These are phyloP conservation scores for Hermetia illucens DNA, from an alignment of 1,140 invertebrate genomes.

Conservation along the genomic window DNA sequence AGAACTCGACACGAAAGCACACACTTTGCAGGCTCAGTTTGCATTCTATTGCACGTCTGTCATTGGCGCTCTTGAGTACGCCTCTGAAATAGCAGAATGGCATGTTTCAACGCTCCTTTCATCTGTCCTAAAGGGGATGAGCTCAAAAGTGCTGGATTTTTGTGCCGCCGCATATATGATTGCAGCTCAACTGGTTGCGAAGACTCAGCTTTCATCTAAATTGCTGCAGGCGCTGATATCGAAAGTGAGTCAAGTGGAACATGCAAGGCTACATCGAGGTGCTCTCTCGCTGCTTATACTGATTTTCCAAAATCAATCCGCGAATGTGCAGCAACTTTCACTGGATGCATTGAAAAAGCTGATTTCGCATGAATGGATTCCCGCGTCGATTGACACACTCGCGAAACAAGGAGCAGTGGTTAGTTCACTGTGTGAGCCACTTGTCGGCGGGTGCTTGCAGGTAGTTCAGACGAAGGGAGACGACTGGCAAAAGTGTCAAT, in stretches of 20 bases:
- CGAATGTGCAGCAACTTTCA: slow-evolving; percentile 16
- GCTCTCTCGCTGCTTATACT: slow-evolving; percentile 40
- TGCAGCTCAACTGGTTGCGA: slow-evolving; percentile 47
- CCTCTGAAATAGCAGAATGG: slow-evolving; percentile 42
- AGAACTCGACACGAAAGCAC: slow-evolving; percentile 41
- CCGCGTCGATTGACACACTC: slow-evolving; percentile 10
- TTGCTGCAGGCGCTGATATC: slow-evolving; percentile 45
- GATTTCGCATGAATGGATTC: slow-evolving; percentile 19
- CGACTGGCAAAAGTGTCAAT: slow-evolving; percentile 7
- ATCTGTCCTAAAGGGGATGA: slow-evolving; percentile 49
- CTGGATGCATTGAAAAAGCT: slow-evolving; percentile 21
- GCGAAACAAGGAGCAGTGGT: slow-evolving; percentile 18
- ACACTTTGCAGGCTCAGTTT: slow-evolving; percentile 50
- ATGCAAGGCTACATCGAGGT: slow-evolving; percentile 37
- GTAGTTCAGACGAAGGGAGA: slow-evolving; percentile 13
- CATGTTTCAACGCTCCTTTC: slow-evolving; percentile 56
- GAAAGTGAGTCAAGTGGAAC: slow-evolving; percentile 39
- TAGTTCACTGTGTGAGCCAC: slow-evolving; percentile 16
- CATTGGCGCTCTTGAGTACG: slow-evolving; percentile 48
- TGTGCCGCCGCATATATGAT: slow-evolving; percentile 61
- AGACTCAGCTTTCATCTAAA: slow-evolving; percentile 42
- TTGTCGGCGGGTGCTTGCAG: slow-evolving; percentile 12
- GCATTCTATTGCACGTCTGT: slow-evolving; percentile 63
- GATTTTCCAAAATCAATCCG: slow-evolving; percentile 42
- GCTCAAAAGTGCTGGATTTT: slow-evolving; percentile 51